phyloP scores from a whole-genome alignment of 2,113 vertebrate genomes.

The Baryphthengus martii region DNA sequence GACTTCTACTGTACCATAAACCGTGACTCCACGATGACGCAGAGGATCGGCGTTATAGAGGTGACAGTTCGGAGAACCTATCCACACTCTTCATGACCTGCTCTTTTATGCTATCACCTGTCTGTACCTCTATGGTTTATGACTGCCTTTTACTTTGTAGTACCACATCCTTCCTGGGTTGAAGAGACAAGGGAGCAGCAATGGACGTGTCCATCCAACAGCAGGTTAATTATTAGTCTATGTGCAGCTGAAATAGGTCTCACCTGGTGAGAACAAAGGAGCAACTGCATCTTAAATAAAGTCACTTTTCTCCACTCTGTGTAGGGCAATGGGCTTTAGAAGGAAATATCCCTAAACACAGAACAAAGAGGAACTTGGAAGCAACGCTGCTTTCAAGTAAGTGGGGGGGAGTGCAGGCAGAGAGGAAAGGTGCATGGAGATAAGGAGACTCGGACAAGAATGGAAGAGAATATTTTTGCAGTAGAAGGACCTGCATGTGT shows the following conservation, averaged over 20 bases:
- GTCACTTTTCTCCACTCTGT: neutral
- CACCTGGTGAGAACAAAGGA: neutral
- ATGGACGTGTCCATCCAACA: neutral
- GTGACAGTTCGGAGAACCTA: neutral
- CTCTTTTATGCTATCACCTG: neutral
- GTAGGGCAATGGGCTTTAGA: neutral
- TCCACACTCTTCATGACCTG: neutral
- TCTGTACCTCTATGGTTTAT: neutral
- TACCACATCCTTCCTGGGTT: neutral
- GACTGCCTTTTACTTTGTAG: neutral
- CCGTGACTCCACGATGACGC: neutral
- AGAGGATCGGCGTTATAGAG: neutral
- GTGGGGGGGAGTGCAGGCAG: neutral
- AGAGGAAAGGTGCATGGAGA: neutral
- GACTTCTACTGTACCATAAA: neutral
- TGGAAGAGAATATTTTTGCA: neutral
- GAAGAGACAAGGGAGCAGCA: neutral
- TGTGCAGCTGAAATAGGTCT: neutral
- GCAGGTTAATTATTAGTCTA: constrained; percentile 2
- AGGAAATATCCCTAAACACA: neutral
- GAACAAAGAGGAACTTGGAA: neutral
- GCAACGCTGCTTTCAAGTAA: neutral
- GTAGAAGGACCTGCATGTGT: neutral
- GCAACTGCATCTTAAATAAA: neutral
- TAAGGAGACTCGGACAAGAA: neutral